phyloP scores from a whole-genome alignment of 2,797 vertebrate species.

The Sebastes diaconus region DNA sequence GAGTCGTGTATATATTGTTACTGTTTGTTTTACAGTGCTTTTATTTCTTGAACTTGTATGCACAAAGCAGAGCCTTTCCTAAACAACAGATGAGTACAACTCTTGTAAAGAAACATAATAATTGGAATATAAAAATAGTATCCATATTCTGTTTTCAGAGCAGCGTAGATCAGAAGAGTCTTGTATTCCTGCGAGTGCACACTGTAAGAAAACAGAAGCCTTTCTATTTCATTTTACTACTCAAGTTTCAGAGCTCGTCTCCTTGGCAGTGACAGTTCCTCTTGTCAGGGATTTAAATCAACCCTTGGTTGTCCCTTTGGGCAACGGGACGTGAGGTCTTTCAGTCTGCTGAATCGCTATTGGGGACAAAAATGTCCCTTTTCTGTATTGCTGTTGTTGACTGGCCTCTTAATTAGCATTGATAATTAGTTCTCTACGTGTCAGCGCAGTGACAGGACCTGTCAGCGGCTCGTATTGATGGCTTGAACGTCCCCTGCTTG shows the following conservation, averaged over 20 bases:
- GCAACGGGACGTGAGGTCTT: conserved; percentile 67
- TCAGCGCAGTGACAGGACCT: conserved; percentile 89
- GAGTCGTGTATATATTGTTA: background rate
- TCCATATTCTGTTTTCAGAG: background rate
- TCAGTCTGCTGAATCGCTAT: conserved; percentile 56
- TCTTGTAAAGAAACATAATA: background rate
- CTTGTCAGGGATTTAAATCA: conserved; percentile 62
- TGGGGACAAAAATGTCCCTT: conserved; percentile 76
- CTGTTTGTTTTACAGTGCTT: background rate
- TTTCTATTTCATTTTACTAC: conserved; percentile 18
- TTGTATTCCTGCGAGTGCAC: background rate
- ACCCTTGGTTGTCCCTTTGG: conserved; percentile 59
- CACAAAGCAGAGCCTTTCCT: background rate
- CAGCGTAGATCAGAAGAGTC: background rate
- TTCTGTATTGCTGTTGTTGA: conserved; percentile 88
- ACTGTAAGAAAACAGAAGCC: background rate
- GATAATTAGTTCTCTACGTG: conserved; percentile 93
- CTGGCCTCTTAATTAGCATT: conserved; percentile 93
- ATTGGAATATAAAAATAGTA: conserved; percentile 9
- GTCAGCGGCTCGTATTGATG: conserved; percentile 85
- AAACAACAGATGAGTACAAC: background rate
- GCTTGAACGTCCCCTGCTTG: conserved; percentile 79
- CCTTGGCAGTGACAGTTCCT: conserved; percentile 38
- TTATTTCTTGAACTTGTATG: background rate
- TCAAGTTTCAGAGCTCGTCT: conserved; percentile 42